Percentiles rank a stretch among this genome's conserved stretches.
Conservation (phyloP, 2,888 invertebrate genomes). For the Mesorhabditis belari region DNA sequence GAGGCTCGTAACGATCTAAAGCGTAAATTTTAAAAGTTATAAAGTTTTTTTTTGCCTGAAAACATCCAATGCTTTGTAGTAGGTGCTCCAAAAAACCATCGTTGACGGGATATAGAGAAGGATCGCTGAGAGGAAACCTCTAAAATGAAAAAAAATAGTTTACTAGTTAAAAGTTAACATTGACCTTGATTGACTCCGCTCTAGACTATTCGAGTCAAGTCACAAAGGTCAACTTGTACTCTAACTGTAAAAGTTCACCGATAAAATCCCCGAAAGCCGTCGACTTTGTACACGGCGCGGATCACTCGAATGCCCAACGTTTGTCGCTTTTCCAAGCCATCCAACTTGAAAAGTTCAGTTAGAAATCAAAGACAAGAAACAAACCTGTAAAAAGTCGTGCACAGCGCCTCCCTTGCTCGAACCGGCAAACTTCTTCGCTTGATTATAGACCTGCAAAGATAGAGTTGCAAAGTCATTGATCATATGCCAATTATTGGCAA, state of each 20-base stretch:
- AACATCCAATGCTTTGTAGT: slow-evolving; percentile 36
- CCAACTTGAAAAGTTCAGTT: slow-evolving; percentile 27
- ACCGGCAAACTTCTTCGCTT: neutral
- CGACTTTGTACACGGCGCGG: slow-evolving; percentile 45
- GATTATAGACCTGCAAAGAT: neutral
- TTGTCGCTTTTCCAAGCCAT: slow-evolving; percentile 29
- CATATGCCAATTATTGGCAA: too few species aligned
- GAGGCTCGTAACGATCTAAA: neutral
- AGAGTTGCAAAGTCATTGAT: too few species aligned
- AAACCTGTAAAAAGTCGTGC: neutral
- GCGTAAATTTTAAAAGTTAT: neutral
- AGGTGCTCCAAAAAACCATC: slow-evolving; percentile 51
- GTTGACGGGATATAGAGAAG: slow-evolving; percentile 48
- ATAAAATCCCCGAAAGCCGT: slow-evolving; percentile 47
- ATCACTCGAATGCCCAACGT: slow-evolving; percentile 48
- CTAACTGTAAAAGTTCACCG: slow-evolving; percentile 16
- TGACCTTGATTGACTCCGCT: neutral
- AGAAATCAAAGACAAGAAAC: neutral
- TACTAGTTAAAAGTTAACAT: neutral
- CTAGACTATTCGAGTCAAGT: neutral
- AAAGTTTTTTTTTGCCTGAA: slow-evolving; percentile 12
- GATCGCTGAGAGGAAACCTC: slow-evolving; percentile 46
- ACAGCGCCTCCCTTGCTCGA: neutral
- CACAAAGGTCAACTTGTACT: neutral
- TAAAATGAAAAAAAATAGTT: slow-evolving; percentile 9